Base-by-base conservation (phyloP, 2,888 invertebrate genomes). In the Orthosia gothica region DNA sequence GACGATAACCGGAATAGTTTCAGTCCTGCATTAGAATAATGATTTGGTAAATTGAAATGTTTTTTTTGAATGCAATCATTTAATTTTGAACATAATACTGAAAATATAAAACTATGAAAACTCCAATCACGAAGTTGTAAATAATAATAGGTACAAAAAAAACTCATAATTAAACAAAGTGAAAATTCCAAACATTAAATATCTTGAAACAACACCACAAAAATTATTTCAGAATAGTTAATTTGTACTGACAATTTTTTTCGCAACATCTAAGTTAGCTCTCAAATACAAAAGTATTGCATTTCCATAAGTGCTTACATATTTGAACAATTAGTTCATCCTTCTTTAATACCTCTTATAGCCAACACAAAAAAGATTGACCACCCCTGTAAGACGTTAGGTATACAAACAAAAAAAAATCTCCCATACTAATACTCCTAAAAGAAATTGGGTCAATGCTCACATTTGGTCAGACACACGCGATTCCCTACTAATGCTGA, bases 381-480 rank as follows among this genome's bases (percentile, higher is more conserved):
- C 66, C 16, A 70, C 9, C 79, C 55, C 82, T 82, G 70, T 15
- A 63, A 75, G 59, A 52, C 62, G 65, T 61, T 61, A 52, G 52
- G 59, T 49, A 69, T 57, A 79, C 65, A 70, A 76, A 78, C 71
- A 78, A 84, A 82, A 76, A 76, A 76, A 82, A 82, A 69, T 63
- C 75, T 67, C n/a, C 40, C 57, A 32, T 32, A 67, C 57, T 70
- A 82, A 83, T 82, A 72, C 76, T 79, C 18, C 71, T 69, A 57
- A 79, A 83, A 82, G 71, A 62, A 87, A 79, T 81, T 83, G 71
- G 85, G 86, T 83, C 85, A 80, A 76, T 73, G 77, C 26, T 73
- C 79, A 77, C 84, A 85, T 87, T 85, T 80, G 79, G 85, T 86
- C 85, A 72, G 74, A 79, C 87, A 70, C 86, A 85, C 87, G 87